Evolutionary conservation across 64 coral and sea anemone species (phyloP), one percentile per base, ranked within the genome.

Genomic region (Astreopora myriophthalma): DNA sequence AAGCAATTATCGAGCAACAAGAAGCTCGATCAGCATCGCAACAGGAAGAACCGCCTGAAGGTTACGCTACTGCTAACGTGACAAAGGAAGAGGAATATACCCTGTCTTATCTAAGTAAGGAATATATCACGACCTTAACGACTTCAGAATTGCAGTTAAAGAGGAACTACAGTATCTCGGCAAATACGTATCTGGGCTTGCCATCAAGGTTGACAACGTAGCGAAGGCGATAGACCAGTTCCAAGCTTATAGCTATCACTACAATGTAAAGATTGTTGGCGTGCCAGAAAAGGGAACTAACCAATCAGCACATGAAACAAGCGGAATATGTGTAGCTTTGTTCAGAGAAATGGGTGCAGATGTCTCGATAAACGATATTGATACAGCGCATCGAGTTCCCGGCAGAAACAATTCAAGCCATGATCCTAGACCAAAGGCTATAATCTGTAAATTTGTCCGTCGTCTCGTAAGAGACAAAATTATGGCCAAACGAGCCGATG

Each of bases 341-440:
- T 92, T 85, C 44, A 62, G 16, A 29, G 79, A 85, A 69, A 73
- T 92, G 76, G 69, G 33, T 74, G 79, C 34, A 58, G 55, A 75
- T 55, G 58, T 92, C 63, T 52, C 42, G 17, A 58, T 39, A 20
- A 40, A 85, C 68, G 79, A 92, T 49, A 91, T 85, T 58, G 80
- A 74, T 85, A 85, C 61, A 17, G 77, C 77, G 82, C 89, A 86
- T 58, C 35, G 80, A 85, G 32, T 46, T 26, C 68, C 68, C 20
- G 60, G 57, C 42, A 81, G 37, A 37, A 44, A 74, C 32, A 29
- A 80, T 33, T 69, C 51, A 61, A 37, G 63, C 31, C 74, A 24
- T 6, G 61, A 31, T 66, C 74, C 88, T 17, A 80, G 37, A 79
- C 48, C 76, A 90, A 44, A 44, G 40, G 40, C 40, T 44, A 44